These are phyloP conservation scores for Philopedon plagiatum DNA, from an alignment of 2,888 invertebrate species.

Conservation along the genomic window DNA sequence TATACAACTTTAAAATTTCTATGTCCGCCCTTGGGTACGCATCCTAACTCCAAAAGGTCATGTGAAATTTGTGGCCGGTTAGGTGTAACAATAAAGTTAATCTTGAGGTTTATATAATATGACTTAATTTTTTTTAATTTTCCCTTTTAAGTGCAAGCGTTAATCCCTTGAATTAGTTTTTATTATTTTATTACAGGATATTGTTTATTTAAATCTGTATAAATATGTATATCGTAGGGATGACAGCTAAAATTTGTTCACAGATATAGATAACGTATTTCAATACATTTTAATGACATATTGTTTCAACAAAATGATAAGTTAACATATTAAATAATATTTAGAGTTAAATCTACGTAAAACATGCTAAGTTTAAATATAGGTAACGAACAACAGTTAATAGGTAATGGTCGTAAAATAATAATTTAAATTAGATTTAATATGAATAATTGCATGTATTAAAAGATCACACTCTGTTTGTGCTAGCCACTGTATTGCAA, in stretches of 20 bases:
- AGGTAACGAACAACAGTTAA: background rate
- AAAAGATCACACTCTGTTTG: too few relatives aligned
- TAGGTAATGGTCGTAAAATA: background rate
- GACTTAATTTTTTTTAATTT: too few relatives aligned
- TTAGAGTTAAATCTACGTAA: background rate
- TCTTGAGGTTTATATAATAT: too few relatives aligned
- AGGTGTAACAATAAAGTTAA: too few relatives aligned
- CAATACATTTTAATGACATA: constrained; percentile 13
- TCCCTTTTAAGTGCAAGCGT: too few relatives aligned
- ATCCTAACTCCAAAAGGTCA: too few relatives aligned
- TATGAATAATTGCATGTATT: too few relatives aligned
- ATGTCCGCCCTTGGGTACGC: too few relatives aligned
- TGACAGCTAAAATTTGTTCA: background rate
- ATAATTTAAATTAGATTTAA: background rate
- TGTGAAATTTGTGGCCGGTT: too few relatives aligned
- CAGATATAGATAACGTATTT: constrained; percentile 6
- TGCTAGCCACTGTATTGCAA: too few relatives aligned
- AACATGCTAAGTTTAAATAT: background rate
- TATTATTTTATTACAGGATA: background rate
- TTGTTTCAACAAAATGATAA: constrained; percentile 1
- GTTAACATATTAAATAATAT: background rate
- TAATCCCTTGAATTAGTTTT: background rate
- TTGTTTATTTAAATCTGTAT: constrained; percentile 1
- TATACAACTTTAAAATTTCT: too few relatives aligned
- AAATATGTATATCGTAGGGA: background rate